Conservation (phyloP, 2,797 vertebrate species). For the Neosalanx taihuensis region DNA sequence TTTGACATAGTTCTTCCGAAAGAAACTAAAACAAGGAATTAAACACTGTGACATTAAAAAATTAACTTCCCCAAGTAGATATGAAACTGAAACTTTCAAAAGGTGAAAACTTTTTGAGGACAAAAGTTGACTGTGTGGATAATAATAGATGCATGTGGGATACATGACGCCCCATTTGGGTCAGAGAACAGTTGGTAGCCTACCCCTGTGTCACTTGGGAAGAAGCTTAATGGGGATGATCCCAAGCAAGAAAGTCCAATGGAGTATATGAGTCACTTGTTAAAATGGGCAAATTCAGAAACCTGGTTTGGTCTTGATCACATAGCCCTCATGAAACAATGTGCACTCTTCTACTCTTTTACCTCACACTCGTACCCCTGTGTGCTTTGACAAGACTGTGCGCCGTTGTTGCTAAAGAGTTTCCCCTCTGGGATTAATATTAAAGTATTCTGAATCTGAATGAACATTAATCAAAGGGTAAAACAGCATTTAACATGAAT, state of each 20-base stretch:
- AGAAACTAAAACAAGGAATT: neutral
- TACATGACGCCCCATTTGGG: neutral
- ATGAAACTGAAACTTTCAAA: no score
- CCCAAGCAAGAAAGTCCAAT: conserved; percentile 27
- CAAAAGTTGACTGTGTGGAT: conserved; percentile 38
- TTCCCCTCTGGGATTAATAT: no score
- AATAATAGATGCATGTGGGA: conserved; percentile 44
- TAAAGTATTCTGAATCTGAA: no score
- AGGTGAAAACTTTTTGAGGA: neutral
- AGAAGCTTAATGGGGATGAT: conserved; percentile 43
- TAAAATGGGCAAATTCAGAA: conserved; percentile 53
- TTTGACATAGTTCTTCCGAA: neutral
- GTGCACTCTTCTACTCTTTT: no score
- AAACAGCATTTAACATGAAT: neutral
- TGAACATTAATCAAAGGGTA: neutral
- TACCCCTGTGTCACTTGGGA: conserved; percentile 32
- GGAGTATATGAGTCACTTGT: conserved; percentile 60
- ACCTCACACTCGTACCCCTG: no score
- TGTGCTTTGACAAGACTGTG: no score
- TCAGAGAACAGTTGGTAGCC: conserved; percentile 60
- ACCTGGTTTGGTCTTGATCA: conserved; percentile 4
- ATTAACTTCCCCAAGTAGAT: neutral
- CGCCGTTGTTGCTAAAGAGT: no score
- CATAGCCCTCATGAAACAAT: conserved; percentile 14
- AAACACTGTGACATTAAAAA: neutral